Percentiles rank a stretch among this genome's conserved stretches.
phyloP scores from a whole-genome alignment of 2,797 vertebrate genomes.

The Ispidina lecontei region DNA sequence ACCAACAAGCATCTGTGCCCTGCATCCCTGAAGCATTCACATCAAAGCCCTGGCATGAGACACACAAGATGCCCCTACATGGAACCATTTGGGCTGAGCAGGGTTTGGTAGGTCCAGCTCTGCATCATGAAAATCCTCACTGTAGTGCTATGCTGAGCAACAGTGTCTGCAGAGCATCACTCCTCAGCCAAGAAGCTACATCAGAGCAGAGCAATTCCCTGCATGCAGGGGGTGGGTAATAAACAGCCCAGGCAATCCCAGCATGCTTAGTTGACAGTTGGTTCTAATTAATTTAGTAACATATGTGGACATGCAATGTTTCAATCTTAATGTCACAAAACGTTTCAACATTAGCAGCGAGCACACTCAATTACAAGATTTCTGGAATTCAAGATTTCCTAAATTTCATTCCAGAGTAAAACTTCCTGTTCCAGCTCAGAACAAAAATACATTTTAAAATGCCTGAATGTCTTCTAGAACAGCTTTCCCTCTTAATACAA shows the following conservation, averaged over 20 bases:
- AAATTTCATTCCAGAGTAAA: slow-evolving; percentile 32
- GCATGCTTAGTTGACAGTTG: slow-evolving; percentile 48
- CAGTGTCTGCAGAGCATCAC: not conserved
- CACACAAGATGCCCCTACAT: not conserved
- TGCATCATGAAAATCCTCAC: not conserved
- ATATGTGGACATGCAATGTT: slow-evolving; percentile 58
- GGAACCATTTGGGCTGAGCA: not conserved
- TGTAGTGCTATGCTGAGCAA: not conserved
- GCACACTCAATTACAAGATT: not conserved
- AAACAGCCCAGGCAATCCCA: not conserved
- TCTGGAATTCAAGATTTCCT: slow-evolving; percentile 24
- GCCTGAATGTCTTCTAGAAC: slow-evolving; percentile 26
- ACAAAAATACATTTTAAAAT: slow-evolving; percentile 35
- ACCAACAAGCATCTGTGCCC: not conserved
- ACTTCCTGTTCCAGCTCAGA: slow-evolving; percentile 48
- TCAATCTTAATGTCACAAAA: slow-evolving; percentile 55
- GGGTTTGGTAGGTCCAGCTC: not conserved
- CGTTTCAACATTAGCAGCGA: slow-evolving; percentile 15
- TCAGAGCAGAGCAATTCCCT: not conserved
- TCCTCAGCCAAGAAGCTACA: not conserved
- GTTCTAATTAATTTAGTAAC: slow-evolving; percentile 58
- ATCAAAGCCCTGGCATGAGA: not conserved
- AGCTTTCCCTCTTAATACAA: slow-evolving; percentile 59
- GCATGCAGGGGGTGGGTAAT: not conserved
- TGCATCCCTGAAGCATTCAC: not conserved